phyloP scores from a whole-genome alignment of 2,888 invertebrate genomes.

The Lochmaea crataegi region DNA sequence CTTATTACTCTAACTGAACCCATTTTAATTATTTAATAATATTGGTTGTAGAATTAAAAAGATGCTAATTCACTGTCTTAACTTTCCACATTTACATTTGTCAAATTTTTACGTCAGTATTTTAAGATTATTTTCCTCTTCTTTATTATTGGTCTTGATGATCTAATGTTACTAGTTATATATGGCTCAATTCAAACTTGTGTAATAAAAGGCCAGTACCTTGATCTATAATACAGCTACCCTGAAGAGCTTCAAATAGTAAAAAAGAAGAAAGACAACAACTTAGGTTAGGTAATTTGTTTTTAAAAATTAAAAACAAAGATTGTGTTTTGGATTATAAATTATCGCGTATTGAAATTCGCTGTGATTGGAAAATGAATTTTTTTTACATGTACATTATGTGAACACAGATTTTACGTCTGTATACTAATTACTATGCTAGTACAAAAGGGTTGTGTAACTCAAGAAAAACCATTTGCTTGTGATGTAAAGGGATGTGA shows the following conservation, averaged over 20 bases:
- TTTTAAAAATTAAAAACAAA: not conserved
- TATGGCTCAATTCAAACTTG: not conserved
- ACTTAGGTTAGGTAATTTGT: not conserved
- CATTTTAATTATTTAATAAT: constrained; percentile 51
- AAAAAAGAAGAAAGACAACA: not conserved
- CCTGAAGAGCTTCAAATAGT: no score
- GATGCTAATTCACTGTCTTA: constrained; percentile 25
- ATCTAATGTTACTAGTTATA: not conserved
- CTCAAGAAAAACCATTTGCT: constrained; percentile 73
- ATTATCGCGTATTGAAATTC: not conserved
- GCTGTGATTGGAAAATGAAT: not conserved
- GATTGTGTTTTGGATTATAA: no score
- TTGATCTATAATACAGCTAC: no score
- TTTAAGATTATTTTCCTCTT: not conserved
- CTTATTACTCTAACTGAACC: constrained; percentile 72
- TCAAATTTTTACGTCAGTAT: not conserved
- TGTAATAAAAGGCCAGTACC: no score
- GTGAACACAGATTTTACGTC: not conserved
- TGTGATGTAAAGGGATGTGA: constrained; percentile 78
- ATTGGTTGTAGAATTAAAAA: constrained; percentile 4
- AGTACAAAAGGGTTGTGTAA: constrained; percentile 8
- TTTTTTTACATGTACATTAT: not conserved
- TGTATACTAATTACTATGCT: constrained; percentile 13
- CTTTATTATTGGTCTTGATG: not conserved
- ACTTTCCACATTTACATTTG: not conserved